Evolutionary conservation across 53 echinoderm and acorn worm species (phyloP).

Genomic region (Luidia sarsii): DNA sequence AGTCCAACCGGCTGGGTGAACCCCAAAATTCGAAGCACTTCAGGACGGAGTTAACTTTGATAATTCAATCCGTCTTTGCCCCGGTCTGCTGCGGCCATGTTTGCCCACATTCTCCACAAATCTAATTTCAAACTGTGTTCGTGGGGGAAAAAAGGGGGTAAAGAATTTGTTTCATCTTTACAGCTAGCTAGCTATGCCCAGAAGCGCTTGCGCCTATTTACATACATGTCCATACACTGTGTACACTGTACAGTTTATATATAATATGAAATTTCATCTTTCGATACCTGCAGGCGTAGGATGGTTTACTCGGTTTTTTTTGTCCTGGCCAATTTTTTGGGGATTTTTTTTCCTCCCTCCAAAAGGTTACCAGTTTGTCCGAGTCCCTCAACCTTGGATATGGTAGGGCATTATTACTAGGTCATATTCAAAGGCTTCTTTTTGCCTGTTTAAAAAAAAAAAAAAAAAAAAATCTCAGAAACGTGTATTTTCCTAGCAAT

Average conservation of each 20-base stretch:
- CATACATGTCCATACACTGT: constrained; percentile 58
- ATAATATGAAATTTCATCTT: constrained; percentile 56
- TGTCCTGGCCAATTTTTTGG: background rate
- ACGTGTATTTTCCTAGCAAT: no score
- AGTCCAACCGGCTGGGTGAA: no score
- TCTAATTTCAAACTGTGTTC: constrained; percentile 53
- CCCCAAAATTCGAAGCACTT: no score
- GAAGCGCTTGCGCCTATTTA: constrained; percentile 47
- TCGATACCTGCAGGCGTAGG: constrained; percentile 27
- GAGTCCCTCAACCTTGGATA: constrained; percentile 50
- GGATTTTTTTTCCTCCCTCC: background rate
- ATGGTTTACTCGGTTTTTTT: constrained; percentile 28
- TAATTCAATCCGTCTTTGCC: constrained; percentile 36
- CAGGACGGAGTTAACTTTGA: constrained; percentile 48
- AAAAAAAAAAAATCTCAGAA: no score
- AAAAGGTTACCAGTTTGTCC: constrained; percentile 19
- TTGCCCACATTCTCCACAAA: constrained; percentile 51
- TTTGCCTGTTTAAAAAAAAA: no score
- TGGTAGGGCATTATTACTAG: constrained; percentile 56
- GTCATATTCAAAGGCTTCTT: no score
- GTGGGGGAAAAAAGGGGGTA: background rate
- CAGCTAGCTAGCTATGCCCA: constrained; percentile 28
- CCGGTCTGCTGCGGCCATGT: constrained; percentile 11
- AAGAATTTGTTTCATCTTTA: no score
- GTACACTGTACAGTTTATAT: constrained; percentile 54